These are phyloP conservation scores for Uropetala carovei DNA, from an alignment of 2,888 invertebrate species.

Conservation along the genomic window DNA sequence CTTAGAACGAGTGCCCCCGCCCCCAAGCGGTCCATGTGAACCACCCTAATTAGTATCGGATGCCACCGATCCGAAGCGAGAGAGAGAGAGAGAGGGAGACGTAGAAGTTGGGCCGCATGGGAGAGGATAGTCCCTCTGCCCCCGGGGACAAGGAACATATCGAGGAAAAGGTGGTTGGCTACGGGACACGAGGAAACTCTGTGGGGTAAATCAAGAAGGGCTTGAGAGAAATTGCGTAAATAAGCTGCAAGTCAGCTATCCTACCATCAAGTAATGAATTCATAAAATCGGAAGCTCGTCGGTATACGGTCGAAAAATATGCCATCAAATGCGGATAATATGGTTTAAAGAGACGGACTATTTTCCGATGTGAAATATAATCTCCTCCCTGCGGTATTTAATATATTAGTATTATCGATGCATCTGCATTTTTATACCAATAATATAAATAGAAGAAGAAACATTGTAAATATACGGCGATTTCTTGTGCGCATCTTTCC, in stretches of 20 bases:
- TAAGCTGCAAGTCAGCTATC: neutral
- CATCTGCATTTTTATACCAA: too few species aligned
- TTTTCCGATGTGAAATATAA: neutral
- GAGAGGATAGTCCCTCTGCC: neutral
- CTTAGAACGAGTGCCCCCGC: neutral
- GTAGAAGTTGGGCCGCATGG: neutral
- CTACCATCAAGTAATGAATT: neutral
- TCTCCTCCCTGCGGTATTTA: too few species aligned
- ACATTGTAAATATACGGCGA: too few species aligned
- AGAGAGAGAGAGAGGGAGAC: neutral
- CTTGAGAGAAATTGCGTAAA: neutral
- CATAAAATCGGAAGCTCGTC: conserved; percentile 18
- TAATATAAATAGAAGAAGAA: too few species aligned
- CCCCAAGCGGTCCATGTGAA: neutral
- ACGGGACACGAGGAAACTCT: neutral
- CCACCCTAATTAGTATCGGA: conserved; percentile 62
- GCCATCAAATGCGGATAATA: neutral
- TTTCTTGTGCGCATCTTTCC: neutral
- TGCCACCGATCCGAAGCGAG: neutral
- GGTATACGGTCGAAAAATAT: neutral
- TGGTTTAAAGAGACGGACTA: neutral
- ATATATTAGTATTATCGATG: too few species aligned
- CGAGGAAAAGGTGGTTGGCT: neutral
- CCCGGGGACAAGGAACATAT: neutral
- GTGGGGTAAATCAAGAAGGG: neutral